These are phyloP conservation scores for Anthoptus insignis DNA, from an alignment of 2,888 invertebrate species.

Conservation along the genomic window DNA sequence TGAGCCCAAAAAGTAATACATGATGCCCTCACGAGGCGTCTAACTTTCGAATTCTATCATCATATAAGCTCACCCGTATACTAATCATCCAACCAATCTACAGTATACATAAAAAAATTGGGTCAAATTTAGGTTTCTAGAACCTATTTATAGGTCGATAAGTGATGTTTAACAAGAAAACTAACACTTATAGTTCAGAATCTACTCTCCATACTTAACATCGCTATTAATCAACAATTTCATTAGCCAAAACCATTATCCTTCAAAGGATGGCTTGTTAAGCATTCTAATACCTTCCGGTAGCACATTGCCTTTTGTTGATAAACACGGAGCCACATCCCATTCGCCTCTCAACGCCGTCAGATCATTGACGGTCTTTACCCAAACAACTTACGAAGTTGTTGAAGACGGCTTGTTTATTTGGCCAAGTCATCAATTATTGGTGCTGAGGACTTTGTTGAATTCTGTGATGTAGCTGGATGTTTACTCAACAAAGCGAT, in stretches of 20 bases:
- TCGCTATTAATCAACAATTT: not conserved
- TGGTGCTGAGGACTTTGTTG: conserved; percentile 1
- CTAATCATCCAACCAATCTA: too few species aligned
- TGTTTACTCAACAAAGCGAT: not conserved
- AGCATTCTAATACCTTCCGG: conserved; percentile 1
- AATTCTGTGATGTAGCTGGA: not conserved
- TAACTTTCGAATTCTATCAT: too few species aligned
- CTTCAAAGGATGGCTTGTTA: not conserved
- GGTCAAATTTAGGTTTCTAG: too few species aligned
- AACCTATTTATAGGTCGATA: too few species aligned
- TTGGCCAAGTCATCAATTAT: conserved; percentile 20
- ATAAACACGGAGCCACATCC: conserved; percentile 37
- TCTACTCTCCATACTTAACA: not conserved
- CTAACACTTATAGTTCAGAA: not conserved
- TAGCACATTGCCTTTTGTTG: conserved; percentile 36
- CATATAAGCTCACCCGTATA: too few species aligned
- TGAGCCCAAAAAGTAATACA: too few species aligned
- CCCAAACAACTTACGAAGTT: conserved; percentile 24
- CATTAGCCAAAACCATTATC: not conserved
- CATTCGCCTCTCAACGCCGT: conserved; percentile 20
- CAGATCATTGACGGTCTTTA: conserved; percentile 5
- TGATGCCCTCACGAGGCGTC: too few species aligned
- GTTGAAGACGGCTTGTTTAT: conserved; percentile 18
- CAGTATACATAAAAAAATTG: too few species aligned
- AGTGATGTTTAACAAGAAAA: too few species aligned